Conservation (phyloP, 2,888 invertebrate species). For the Coelopa pilipes region DNA sequence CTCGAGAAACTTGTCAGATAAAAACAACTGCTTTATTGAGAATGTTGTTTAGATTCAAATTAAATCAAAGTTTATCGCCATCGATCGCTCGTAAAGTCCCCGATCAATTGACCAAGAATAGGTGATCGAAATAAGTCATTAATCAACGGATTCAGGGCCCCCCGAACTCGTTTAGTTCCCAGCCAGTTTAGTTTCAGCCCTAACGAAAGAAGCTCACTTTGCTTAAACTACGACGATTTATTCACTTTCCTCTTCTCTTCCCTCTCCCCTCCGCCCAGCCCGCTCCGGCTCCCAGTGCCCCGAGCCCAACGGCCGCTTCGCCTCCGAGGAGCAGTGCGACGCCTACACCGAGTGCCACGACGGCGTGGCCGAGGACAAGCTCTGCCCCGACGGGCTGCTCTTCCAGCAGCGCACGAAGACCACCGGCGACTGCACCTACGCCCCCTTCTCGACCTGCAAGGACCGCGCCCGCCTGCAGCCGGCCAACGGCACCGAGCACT, state of each 20-base stretch:
- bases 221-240: no score
- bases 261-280: slow-evolving; percentile 48
- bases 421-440: slow-evolving; percentile 82
- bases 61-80: no score
- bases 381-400: slow-evolving; percentile 84
- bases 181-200: no score
- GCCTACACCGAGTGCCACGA: slow-evolving; percentile 77
- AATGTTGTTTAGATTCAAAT: no score
- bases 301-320: slow-evolving; percentile 76
- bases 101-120: no score
- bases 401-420: slow-evolving; percentile 72
- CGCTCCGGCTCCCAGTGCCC: slow-evolving; percentile 68
- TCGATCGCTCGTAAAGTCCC: no score
- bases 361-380: slow-evolving; percentile 77
- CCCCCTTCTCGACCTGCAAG: slow-evolving; percentile 81
- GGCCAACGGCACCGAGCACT: slow-evolving; percentile 75
- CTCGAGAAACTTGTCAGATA: no score
- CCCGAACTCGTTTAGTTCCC: no score
- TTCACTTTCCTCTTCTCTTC: not conserved
- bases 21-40: no score
- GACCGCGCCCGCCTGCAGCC: slow-evolving; percentile 74
- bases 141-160: no score
- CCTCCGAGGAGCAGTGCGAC: slow-evolving; percentile 78
- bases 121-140: no score
- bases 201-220: no score